These are phyloP conservation scores for Mormyrus lacerda DNA, from an alignment of 2,113 vertebrate species.

Conservation along the genomic window DNA sequence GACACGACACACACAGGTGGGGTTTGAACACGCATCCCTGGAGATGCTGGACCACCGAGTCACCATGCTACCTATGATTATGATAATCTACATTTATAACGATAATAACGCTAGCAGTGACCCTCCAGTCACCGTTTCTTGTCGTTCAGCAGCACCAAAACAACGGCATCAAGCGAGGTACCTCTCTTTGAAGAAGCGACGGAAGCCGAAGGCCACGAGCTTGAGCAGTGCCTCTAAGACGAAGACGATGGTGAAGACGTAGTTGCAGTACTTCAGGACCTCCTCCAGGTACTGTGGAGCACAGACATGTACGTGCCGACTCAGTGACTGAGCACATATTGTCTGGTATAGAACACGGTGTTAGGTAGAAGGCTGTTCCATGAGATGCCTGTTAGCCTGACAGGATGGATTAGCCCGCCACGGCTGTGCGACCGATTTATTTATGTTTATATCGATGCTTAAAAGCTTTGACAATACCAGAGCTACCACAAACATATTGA, in stretches of 20 bases:
- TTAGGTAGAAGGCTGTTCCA: neutral
- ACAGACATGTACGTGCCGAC: constrained; percentile 11
- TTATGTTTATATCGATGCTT: neutral
- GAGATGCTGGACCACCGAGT: neutral
- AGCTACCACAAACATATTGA: neutral
- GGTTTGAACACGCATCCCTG: neutral
- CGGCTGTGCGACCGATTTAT: neutral
- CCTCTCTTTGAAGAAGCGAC: constrained; percentile 93
- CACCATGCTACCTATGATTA: neutral
- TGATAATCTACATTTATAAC: neutral
- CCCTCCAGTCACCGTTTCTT: neutral
- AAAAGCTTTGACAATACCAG: neutral
- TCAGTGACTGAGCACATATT: neutral
- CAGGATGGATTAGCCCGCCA: neutral
- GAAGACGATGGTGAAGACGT: constrained; percentile 84
- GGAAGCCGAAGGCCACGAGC: constrained; percentile 81
- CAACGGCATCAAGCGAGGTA: constrained; percentile 25
- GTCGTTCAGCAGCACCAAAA: neutral
- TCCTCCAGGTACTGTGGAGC: constrained; percentile 68
- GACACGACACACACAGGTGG: neutral
- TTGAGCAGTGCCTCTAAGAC: constrained; percentile 81
- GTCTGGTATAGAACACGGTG: neutral
- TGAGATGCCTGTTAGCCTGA: neutral
- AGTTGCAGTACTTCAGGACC: constrained; percentile 93
- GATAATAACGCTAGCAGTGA: neutral